Base-by-base conservation (phyloP, 64 coral and sea anemone species). In the Pocillopora verrucosa region DNA sequence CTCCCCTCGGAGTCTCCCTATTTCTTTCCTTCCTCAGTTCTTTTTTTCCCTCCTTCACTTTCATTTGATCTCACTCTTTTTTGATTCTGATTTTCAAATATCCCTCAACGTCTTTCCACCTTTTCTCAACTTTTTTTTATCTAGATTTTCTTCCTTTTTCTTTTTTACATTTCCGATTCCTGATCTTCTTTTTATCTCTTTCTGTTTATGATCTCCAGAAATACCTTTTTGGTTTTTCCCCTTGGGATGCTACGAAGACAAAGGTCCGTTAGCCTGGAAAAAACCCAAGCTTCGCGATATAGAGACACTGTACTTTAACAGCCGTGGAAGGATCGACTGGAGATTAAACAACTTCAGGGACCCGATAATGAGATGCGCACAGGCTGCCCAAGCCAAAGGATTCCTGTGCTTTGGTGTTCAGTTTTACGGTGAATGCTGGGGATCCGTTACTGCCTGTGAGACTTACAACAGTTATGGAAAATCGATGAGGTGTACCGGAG, bases 351-450 rank as follows among this genome's bases (percentile, higher is more conserved):
- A 83, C 36, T 64, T 41, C 80, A 6, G 17, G 15, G 15, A 65
- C 11, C 5, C 65, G 15, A 20, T 64, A 10, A 16, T 65, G 4
- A 20, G 17, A 10, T 83, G 80, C 20, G 60, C 80, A 16, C 34
- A 6, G 13, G 80, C 80, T 30, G 80, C 80, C 30, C 80, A 83
- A 41, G 34, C 61, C 34, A 41, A 16, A 34, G 80, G 60, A 65
- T 83, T 15, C 34, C 13, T 6, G 12, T 83, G 80, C 58, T 83
- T 83, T 83, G 61, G 80, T 41, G 41, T 83, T 17, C 60, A 83
- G 61, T 83, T 83, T 11, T 83, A 24, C 11, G 80, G 59, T 1
- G 80, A 83, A 61, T 83, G 80, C 35, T 83, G 80, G 80, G 62
- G 80, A 36, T 17, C 34, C 62, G 1, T 0, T 34, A 10, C 10